Evolutionary conservation across 2,113 vertebrate species (phyloP), one percentile per base, ranked within the genome.

Genomic region (Actenoides lindsayi): DNA sequence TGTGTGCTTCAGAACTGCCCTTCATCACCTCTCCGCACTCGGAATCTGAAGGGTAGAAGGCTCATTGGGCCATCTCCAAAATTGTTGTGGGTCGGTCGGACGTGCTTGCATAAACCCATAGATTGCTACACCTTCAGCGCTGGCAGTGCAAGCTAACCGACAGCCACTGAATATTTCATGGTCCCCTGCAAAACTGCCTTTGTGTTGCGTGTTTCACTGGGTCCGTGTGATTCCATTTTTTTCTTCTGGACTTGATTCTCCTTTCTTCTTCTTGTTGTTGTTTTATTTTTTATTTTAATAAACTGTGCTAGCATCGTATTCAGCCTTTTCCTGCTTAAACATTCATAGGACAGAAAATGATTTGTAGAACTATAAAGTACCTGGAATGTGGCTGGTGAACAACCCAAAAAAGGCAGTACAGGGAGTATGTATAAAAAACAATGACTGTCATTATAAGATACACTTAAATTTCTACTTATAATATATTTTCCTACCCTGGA

Each of bases 321-420:
- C 46, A 67, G 17, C 41, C n/a, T 80, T 91, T 25, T 92, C 83
- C 86, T 82, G 57, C 75, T 74, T 89, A 83, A 94, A 83, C 70
- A 31, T 94, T 70, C 90, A 90, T 86, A 82, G 74, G 48, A 37
- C 74, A 92, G 83, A 65, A 95, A 86, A 85, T 50, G 25, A 83
- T 76, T 90, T 56, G 65, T 39, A 86, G 70, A 78, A 70, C 65
- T 88, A 44, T 67, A 68, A 83, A 73, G 60, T 35, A 46, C 80
- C 35, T 79, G 25, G 51, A 56, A 78, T 42, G 60, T 76, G 39
- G 63, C 60, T 78, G 73, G 57, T 89, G 42, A 93, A 44, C 56
- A 92, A 63, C 56, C 65, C 48, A 10, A 37, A 70, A 57, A 65
- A 56, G 9, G 11, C 10, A 59, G 16, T 19, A 14, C n/a, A 54